Percentiles rank a stretch among this genome's conserved stretches.
Evolutionary conservation across 92 coral and sea anemone species (phyloP).

Genomic region (Heteractis magnifica): DNA sequence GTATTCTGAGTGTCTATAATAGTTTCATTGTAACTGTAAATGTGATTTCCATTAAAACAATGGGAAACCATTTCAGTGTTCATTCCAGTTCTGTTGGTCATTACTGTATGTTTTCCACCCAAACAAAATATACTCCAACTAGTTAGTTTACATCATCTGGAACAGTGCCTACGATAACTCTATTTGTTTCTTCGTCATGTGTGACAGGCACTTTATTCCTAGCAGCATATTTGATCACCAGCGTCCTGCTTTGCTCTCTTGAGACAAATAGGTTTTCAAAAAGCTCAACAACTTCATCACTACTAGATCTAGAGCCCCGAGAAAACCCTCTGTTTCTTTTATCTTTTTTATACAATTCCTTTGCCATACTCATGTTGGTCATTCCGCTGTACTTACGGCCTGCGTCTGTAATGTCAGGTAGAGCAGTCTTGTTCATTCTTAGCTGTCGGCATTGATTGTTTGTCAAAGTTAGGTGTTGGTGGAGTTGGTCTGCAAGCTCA

Average conservation of each 20-base stretch:
- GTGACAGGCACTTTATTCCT: constrained; percentile 59
- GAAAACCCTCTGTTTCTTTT: background rate
- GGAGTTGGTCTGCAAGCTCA: constrained; percentile 65
- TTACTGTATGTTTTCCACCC: too few relatives aligned
- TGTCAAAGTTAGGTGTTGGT: constrained; percentile 53
- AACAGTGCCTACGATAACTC: constrained; percentile 9
- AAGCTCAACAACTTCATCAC: constrained; percentile 10
- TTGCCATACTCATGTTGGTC: constrained; percentile 55
- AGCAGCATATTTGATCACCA: constrained; percentile 50
- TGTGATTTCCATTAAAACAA: too few relatives aligned
- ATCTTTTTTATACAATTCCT: constrained; percentile 17
- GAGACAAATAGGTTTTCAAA: constrained; percentile 37
- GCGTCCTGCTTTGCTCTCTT: constrained; percentile 45
- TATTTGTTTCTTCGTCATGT: constrained; percentile 47
- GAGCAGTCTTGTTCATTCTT: constrained; percentile 39
- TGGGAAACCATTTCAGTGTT: too few relatives aligned
- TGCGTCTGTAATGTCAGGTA: constrained; percentile 50
- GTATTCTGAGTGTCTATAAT: too few relatives aligned
- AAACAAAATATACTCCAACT: too few relatives aligned
- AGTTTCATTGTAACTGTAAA: too few relatives aligned
- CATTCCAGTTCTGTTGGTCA: too few relatives aligned
- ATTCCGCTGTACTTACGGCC: constrained; percentile 58
- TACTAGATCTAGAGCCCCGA: background rate
- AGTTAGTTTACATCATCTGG: background rate
- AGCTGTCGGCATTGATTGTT: constrained; percentile 66